Evolutionary conservation across 2,113 vertebrate genomes (phyloP).

Genomic region (Morone saxatilis): DNA sequence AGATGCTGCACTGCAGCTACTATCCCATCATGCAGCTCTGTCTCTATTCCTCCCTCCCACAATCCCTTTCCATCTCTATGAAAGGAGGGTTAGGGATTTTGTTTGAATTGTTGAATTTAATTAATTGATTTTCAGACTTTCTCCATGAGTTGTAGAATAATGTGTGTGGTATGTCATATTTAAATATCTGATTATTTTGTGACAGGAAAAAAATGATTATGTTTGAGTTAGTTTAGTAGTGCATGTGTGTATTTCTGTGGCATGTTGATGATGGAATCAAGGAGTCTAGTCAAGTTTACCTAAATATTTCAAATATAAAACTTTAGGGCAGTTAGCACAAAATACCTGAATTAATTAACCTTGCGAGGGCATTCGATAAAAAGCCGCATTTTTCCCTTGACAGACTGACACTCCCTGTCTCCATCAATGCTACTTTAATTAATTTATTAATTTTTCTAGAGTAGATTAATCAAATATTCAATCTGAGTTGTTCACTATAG

Average conservation of each 20-base stretch:
- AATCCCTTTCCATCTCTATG: conserved; percentile 38
- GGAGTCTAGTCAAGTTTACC: background rate
- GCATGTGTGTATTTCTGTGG: background rate
- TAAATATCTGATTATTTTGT: conserved; percentile 12
- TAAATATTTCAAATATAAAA: conserved; percentile 24
- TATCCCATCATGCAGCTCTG: conserved; percentile 68
- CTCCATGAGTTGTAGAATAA: background rate
- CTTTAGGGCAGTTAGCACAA: conserved; percentile 47
- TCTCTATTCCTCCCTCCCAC: conserved; percentile 43
- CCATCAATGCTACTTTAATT: background rate
- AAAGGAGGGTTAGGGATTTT: background rate
- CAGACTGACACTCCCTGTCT: conserved; percentile 6
- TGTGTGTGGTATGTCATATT: background rate
- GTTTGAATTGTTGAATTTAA: conserved; percentile 13
- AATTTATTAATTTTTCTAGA: conserved; percentile 3
- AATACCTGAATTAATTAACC: conserved; percentile 50
- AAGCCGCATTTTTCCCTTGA: conserved; percentile 18
- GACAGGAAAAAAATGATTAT: background rate
- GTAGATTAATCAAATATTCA: conserved; percentile 49
- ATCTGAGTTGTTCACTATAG: conserved; percentile 7
- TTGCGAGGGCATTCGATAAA: conserved; percentile 34
- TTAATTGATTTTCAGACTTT: conserved; percentile 6
- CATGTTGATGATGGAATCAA: conserved; percentile 8
- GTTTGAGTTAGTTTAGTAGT: background rate
- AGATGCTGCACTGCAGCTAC: conserved; percentile 75